These are phyloP conservation scores for Centruroides vittatus DNA, from an alignment of 1,140 invertebrate genomes.

Conservation along the genomic window DNA sequence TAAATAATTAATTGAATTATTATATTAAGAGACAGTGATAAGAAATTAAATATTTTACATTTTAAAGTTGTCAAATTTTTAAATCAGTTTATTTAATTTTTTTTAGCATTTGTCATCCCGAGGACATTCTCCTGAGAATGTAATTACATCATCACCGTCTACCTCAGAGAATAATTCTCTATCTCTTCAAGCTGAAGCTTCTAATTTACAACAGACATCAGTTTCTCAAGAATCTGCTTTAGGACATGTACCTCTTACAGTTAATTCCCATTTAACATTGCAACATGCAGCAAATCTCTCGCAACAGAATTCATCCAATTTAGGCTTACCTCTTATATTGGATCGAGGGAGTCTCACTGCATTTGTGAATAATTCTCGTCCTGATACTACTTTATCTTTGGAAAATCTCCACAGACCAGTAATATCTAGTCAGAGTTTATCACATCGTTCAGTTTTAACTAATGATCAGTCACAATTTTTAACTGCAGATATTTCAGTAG, in stretches of 20 bases:
- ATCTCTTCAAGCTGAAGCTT: constrained; percentile 8
- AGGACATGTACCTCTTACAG: constrained; percentile 5
- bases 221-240: constrained; percentile 6
- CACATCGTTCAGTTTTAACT: constrained; percentile 4
- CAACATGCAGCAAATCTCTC: constrained; percentile 11
- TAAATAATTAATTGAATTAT: too few relatives aligned
- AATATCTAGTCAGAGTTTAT: constrained; percentile 9
- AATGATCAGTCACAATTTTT: constrained; percentile 11
- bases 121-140: not conserved
- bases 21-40: too few relatives aligned
- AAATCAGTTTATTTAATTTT: too few relatives aligned
- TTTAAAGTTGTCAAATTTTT: too few relatives aligned
- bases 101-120: not conserved
- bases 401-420: constrained; percentile 8
- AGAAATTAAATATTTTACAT: too few relatives aligned
- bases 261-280: constrained; percentile 6
- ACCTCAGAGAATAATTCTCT: constrained; percentile 1
- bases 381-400: constrained; percentile 6
- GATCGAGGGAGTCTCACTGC: constrained; percentile 10
- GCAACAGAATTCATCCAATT: not conserved
- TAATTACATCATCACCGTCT: not conserved
- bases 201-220: constrained; percentile 7
- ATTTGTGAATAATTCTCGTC: constrained; percentile 2
- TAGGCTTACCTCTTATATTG: constrained; percentile 2
- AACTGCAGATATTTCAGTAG: constrained; percentile 3